Percentiles rank a stretch among this genome's conserved stretches.
phyloP scores from a whole-genome alignment of 2,888 invertebrate species.

The Synergus gifuensis region DNA sequence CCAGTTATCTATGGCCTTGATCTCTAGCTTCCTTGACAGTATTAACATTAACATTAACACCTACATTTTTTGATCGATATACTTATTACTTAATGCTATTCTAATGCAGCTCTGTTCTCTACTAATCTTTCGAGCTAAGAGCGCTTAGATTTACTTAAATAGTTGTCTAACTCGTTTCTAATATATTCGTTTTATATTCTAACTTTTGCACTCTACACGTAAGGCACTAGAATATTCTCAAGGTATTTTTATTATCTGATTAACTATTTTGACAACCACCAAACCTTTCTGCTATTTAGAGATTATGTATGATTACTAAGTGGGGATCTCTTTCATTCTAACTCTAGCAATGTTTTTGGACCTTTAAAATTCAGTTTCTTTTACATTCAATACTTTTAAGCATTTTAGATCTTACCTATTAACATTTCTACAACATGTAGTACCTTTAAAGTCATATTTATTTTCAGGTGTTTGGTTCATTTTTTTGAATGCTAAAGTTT shows the following conservation, averaged over 20 bases:
- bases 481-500: neutral
- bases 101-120: constrained; percentile 61
- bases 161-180: constrained; percentile 25
- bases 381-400: too few species aligned
- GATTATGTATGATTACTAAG: neutral
- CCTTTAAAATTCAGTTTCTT: too few species aligned
- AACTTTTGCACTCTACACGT: constrained; percentile 48
- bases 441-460: neutral
- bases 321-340: neutral
- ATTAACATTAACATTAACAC: constrained; percentile 53
- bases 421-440: neutral
- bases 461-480: neutral
- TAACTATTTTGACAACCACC: constrained; percentile 20
- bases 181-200: constrained; percentile 28
- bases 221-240: constrained; percentile 27
- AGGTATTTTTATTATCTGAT: constrained; percentile 27
- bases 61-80: constrained; percentile 54
- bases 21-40: constrained; percentile 71
- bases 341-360: neutral
- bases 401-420: neutral
- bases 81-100: constrained; percentile 55
- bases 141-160: constrained; percentile 60
- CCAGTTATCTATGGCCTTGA: constrained; percentile 75
- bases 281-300: constrained; percentile 18
- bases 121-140: constrained; percentile 70